phyloP scores from a whole-genome alignment of 2,797 vertebrate genomes.

The Syngnathus acus region DNA sequence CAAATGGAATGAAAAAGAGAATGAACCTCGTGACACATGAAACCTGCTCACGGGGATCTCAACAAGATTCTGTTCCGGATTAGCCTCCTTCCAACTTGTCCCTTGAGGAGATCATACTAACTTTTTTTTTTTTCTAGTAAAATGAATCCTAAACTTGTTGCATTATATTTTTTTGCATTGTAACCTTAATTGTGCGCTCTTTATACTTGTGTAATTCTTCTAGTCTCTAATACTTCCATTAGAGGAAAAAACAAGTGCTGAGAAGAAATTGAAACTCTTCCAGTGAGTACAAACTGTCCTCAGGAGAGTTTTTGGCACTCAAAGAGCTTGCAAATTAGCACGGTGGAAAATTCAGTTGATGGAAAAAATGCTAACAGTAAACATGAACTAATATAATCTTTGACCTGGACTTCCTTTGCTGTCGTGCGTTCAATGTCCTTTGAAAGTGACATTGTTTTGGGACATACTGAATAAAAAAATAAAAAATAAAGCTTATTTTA shows the following conservation, averaged over 20 bases:
- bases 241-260: neutral
- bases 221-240: neutral
- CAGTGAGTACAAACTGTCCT: neutral
- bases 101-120: neutral
- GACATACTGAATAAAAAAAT: neutral
- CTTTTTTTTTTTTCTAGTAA: neutral
- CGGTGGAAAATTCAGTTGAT: neutral
- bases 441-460: neutral
- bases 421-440: neutral
- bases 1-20: neutral
- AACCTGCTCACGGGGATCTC: neutral
- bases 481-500: neutral
- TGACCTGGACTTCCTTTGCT: neutral
- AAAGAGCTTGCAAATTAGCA: neutral
- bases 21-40: neutral
- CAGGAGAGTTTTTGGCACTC: neutral
- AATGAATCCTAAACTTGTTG: neutral
- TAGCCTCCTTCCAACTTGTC: neutral
- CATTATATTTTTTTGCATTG: neutral
- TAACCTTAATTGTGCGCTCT: neutral
- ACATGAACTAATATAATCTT: neutral
- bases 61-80: too few species aligned
- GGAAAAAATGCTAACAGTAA: slow-evolving; percentile 1
- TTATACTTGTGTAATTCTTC: neutral
- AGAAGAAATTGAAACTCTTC: neutral